Evolutionary conservation across 2,113 vertebrate genomes (phyloP).

Genomic region (Balaenoptera acutorostrata): DNA sequence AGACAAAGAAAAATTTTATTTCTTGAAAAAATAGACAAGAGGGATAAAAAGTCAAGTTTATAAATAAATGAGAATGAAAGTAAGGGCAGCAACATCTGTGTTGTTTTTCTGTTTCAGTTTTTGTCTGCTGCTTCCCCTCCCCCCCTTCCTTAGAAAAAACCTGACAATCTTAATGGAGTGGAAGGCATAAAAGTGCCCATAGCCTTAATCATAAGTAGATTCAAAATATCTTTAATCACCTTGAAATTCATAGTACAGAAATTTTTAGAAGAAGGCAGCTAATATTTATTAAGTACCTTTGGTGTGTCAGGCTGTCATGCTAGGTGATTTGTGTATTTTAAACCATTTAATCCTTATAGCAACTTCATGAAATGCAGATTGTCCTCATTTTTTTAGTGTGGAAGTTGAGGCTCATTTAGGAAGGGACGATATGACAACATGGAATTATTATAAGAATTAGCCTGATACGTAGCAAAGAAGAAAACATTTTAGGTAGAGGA

Average conservation of each 20-base stretch:
- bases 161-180: neutral
- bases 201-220: neutral
- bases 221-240: neutral
- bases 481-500: conserved; percentile 9
- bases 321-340: neutral
- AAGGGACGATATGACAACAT: neutral
- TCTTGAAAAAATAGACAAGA: neutral
- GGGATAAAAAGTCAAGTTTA: neutral
- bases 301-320: neutral
- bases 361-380: neutral
- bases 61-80: neutral
- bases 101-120: conserved; percentile 17
- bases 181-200: neutral
- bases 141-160: neutral
- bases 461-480: neutral
- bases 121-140: neutral
- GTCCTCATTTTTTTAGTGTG: neutral
- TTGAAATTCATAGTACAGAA: neutral
- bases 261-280: neutral
- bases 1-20: neutral
- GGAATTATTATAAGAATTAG: neutral
- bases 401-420: conserved; percentile 5
- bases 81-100: neutral
- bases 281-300: neutral
- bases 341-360: neutral